Evolutionary conservation across 2,113 vertebrate species (phyloP), one percentile per base, ranked within the genome.

Genomic region (Planiliza haematocheilus): DNA sequence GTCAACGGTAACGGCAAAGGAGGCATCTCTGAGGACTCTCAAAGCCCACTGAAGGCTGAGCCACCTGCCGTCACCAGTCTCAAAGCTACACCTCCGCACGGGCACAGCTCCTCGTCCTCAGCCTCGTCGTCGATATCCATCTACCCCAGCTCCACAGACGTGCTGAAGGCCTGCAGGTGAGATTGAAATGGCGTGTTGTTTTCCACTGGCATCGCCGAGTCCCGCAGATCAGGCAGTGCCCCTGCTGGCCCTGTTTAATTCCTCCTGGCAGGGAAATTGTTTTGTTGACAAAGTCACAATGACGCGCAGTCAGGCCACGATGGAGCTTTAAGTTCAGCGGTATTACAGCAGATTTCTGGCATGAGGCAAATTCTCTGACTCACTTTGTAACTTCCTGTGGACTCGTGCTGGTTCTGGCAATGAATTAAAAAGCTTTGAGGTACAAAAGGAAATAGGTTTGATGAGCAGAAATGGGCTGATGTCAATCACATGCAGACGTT

Each of bases 151-250:
- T 99, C 98, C 91, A 92, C 94, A 72, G 98, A 99, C 69, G 96
- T 99, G 91, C 95, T 99, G 69, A 99, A 97, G 93, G 97, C 97
- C 73, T 99, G 98, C 96, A 96, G 97, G 98, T 99, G 90, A 95
- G 96, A 17, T 65, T 18, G 18, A 8, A 10, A 2, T 5, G 4
- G 16, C 18, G 11, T 8, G 1, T 8, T n/a, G n/a, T n/a, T 43
- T 37, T 37, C 17, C 18, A 20, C 30, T 39, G 18, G 37, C 38
- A 18, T 55, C 37, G 3, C 3, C 34, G n/a, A n/a, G 43, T 37
- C 43, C 17, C 24, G 41, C 14, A 0, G 14, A 43, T 42, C 21
- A 14, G 42, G 10, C 0, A 14, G 14, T 34, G 12, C 7, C 0
- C 17, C 34, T n/a, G 9, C 6, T 10, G 8, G 8, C 18, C 41